Conservation (phyloP, 2,113 vertebrate species). For the Anarrhichthys ocellatus region DNA sequence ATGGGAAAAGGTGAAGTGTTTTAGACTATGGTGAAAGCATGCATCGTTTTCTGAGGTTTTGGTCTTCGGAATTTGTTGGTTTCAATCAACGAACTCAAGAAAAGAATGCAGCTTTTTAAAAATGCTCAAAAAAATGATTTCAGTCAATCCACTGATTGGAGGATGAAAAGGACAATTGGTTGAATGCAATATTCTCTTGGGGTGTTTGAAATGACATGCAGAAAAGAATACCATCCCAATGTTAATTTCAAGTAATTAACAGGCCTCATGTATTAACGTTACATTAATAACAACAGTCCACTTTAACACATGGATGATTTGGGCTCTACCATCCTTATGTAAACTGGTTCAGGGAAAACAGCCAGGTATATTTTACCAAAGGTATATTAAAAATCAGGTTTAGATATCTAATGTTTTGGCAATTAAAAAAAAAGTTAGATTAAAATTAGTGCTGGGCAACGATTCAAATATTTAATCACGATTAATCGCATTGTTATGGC, state of each 20-base stretch:
- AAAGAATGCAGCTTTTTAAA: background rate
- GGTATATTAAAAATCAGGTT: background rate
- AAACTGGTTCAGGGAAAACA: background rate
- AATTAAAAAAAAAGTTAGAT: background rate
- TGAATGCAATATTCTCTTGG: background rate
- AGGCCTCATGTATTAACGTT: background rate
- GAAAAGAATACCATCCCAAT: background rate
- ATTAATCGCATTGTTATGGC: too few relatives aligned
- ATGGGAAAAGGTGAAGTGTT: slow-evolving; percentile 43
- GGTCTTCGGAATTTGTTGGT: background rate
- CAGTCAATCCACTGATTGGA: background rate
- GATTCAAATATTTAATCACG: too few relatives aligned
- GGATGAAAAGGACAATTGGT: background rate
- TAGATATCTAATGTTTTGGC: background rate
- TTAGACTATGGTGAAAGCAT: background rate
- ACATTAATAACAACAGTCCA: background rate
- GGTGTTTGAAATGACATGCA: background rate
- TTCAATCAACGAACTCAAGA: background rate
- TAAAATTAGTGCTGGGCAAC: too few relatives aligned
- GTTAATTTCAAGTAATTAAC: background rate
- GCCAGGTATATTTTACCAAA: too few relatives aligned
- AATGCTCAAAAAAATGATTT: slow-evolving; percentile 25
- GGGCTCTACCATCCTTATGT: background rate
- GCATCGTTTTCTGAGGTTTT: background rate
- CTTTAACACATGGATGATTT: background rate